These are phyloP conservation scores for Gymnocephalus cernua DNA, from an alignment of 2,113 vertebrate species.

Conservation along the genomic window DNA sequence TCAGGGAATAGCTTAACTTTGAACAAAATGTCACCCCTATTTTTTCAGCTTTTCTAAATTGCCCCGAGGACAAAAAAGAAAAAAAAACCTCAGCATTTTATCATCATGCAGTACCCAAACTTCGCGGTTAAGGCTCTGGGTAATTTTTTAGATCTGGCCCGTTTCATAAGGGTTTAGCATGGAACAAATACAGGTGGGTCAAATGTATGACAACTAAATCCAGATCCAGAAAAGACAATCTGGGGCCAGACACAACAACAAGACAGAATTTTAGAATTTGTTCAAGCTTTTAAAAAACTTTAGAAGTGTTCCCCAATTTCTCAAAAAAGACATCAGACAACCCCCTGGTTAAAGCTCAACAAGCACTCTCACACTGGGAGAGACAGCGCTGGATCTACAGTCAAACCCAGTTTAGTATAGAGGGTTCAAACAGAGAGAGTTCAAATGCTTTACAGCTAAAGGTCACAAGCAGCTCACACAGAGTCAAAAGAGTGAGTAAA, in stretches of 20 bases:
- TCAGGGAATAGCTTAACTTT: slow-evolving; percentile 9
- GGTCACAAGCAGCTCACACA: slow-evolving; percentile 60
- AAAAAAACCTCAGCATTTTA: background rate
- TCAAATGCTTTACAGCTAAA: slow-evolving; percentile 65
- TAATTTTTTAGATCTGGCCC: background rate
- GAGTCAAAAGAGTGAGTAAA: slow-evolving; percentile 47
- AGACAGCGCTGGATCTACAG: slow-evolving; percentile 2
- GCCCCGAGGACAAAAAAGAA: background rate
- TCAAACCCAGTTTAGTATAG: slow-evolving; percentile 19
- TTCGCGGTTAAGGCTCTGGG: background rate
- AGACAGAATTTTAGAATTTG: background rate
- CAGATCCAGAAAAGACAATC: background rate
- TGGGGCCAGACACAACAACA: too few relatives aligned
- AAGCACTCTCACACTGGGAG: slow-evolving; percentile 11
- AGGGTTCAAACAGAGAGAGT: slow-evolving; percentile 48
- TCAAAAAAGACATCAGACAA: slow-evolving; percentile 19
- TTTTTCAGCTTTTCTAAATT: slow-evolving; percentile 1
- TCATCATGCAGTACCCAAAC: background rate
- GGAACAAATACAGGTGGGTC: background rate
- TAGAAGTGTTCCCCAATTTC: background rate
- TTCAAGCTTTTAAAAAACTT: background rate
- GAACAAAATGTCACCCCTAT: background rate
- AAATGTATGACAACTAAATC: slow-evolving; percentile 1
- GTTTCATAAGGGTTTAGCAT: background rate
- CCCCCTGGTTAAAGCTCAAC: slow-evolving; percentile 17